Evolutionary conservation across 2,888 invertebrate genomes (phyloP).

Genomic region (Anorthoa munda): DNA sequence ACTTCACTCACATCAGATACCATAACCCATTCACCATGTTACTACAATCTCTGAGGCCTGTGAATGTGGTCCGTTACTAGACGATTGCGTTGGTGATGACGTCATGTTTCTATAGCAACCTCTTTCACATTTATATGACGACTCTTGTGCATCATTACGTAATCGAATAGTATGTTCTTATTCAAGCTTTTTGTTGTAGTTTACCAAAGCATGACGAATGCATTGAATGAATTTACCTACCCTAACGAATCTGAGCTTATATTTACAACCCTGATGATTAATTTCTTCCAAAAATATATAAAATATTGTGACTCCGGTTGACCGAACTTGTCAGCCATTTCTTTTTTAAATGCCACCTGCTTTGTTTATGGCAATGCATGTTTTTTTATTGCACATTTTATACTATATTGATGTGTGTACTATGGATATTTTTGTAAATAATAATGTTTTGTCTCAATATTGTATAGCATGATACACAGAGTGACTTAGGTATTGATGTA

Average conservation of each 20-base stretch:
- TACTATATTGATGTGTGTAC: constrained; percentile 64
- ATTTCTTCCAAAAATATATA: constrained; percentile 47
- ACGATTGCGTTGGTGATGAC: constrained; percentile 77
- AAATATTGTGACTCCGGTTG: constrained; percentile 42
- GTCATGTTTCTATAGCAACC: constrained; percentile 46
- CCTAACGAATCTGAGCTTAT: constrained; percentile 46
- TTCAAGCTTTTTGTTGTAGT: constrained; percentile 82
- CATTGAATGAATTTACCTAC: constrained; percentile 60
- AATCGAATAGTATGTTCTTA: constrained; percentile 80
- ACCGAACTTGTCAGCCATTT: constrained; percentile 53
- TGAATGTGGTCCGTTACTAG: constrained; percentile 85
- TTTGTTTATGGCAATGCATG: constrained; percentile 86
- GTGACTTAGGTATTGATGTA: constrained; percentile 66
- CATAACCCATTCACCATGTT: constrained; percentile 88
- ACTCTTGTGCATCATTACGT: constrained; percentile 66
- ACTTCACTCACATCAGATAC: constrained; percentile 89
- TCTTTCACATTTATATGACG: constrained; percentile 39
- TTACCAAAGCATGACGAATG: constrained; percentile 80
- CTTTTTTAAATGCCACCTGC: constrained; percentile 72
- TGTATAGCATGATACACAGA: constrained; percentile 67
- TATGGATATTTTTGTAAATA: constrained; percentile 62
- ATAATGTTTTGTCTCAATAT: constrained; percentile 65
- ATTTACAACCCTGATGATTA: constrained; percentile 40
- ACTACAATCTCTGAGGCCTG: constrained; percentile 83
- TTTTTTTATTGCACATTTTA: constrained; percentile 71